These are phyloP conservation scores for Hecatera dysodea DNA, from an alignment of 2,888 invertebrate genomes.

Conservation along the genomic window DNA sequence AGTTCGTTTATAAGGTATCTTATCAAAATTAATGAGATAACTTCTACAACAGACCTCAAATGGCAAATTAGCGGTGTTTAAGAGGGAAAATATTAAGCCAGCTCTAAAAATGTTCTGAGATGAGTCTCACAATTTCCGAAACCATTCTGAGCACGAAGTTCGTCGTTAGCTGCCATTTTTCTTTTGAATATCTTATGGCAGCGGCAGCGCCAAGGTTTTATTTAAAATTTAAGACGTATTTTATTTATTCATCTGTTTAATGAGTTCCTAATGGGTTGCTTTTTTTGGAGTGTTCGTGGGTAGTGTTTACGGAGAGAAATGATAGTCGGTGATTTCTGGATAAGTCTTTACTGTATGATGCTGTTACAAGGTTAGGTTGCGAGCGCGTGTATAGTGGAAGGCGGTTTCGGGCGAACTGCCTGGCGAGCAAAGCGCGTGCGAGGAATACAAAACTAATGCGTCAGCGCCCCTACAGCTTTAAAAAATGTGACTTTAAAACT, in stretches of 20 bases:
- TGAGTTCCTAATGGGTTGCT: constrained; percentile 39
- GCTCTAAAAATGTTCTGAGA: constrained; percentile 15
- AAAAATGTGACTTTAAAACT: background rate
- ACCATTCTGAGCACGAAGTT: constrained; percentile 54
- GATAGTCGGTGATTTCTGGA: too few relatives aligned
- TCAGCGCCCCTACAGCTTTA: too few relatives aligned
- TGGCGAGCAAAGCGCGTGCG: too few relatives aligned
- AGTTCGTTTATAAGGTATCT: background rate
- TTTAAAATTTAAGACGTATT: constrained; percentile 24
- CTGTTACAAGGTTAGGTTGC: too few relatives aligned
- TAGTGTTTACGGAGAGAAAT: too few relatives aligned
- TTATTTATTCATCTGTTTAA: constrained; percentile 52
- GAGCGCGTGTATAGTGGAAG: too few relatives aligned
- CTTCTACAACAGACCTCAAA: constrained; percentile 23
- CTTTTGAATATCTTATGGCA: constrained; percentile 62
- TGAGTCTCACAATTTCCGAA: constrained; percentile 46
- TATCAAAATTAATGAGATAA: background rate
- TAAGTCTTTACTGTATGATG: too few relatives aligned
- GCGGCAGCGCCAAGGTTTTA: constrained; percentile 30
- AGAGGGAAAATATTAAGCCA: constrained; percentile 27
- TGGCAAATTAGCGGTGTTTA: constrained; percentile 32
- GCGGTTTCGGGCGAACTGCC: too few relatives aligned
- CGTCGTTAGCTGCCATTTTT: constrained; percentile 50
- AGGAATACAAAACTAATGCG: too few relatives aligned
- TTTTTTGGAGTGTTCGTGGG: too few relatives aligned